Base-by-base conservation (phyloP, 2,113 vertebrate species). In the Corythoichthys haematopterus region DNA sequence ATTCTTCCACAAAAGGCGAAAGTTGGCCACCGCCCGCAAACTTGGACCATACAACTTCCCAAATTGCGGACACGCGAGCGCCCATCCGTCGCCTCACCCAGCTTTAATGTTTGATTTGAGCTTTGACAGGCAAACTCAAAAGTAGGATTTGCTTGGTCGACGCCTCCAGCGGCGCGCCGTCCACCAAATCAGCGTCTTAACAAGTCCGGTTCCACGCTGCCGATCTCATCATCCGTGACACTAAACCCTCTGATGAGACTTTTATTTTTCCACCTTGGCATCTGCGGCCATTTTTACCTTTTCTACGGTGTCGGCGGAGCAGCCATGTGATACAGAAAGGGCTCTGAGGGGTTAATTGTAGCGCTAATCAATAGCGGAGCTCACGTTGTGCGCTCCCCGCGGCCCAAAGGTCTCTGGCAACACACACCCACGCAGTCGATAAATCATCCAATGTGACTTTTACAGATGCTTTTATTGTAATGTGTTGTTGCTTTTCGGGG, bases 391-490 rank as follows among this genome's bases (percentile, higher is more conserved):
- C 55, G 13, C 33, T 57, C 33, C 55, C 55, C 55, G 55, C 16
- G 58, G 58, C 38, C 38, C 37, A 60, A 60, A 60, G 58, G 58
- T 60, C 58, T 60, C 58, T 14, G 12, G 11, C 55, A 57, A 20
- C 37, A 9, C 57, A 20, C 58, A 43, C 16, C 5, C 37, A 40
- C 37, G 10, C 14, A n/a, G 58, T 60, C 37, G n/a, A 60, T 60
- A 60, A 38, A 60, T 60, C 58, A 60, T 20, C 33, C 55, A 36
- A 57, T 57, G 33, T 60, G 58, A 60, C 58, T 40, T 60, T 60
- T 57, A 16, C 58, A 43, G 58, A 60, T 16, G 58, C 8, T 60
- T 38, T 40, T 16, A 40, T 11, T 40, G 35, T 37, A 33, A 15
- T 57, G 55, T 57, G 58, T n/a, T 60, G 58, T 60, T 60, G 36